Conservation (phyloP, 2,888 invertebrate species). For the Mechanitis messenoides region DNA sequence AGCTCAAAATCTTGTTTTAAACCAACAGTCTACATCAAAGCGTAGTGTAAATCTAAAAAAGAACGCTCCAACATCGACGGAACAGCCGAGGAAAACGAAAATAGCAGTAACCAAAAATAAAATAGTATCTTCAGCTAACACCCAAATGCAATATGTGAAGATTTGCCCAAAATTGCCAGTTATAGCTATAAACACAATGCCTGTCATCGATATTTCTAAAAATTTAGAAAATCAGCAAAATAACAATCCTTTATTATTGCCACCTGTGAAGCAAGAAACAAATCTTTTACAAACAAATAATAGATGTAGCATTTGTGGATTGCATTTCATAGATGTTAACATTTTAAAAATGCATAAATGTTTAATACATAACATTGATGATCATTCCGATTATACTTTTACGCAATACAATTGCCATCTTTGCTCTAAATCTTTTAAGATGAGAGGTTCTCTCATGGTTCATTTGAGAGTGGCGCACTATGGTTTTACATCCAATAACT, state of each 20-base stretch:
- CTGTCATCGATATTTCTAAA: conserved; percentile 53
- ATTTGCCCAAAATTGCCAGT: conserved; percentile 69
- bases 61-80: conserved; percentile 35
- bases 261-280: conserved; percentile 47
- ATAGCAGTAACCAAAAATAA: conserved; percentile 62
- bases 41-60: conserved; percentile 35
- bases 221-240: conserved; percentile 36
- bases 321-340: conserved; percentile 82
- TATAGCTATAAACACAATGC: conserved; percentile 55
- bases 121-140: conserved; percentile 40
- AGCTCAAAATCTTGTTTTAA: conserved; percentile 37
- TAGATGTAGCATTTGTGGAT: conserved; percentile 82
- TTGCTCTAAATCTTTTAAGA: conserved; percentile 87
- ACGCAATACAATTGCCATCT: conserved; percentile 83
- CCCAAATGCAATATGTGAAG: conserved; percentile 65
- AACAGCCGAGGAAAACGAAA: conserved; percentile 52
- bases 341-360: conserved; percentile 85
- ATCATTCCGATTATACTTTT: conserved; percentile 48
- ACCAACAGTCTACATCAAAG: conserved; percentile 33
- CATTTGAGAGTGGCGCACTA: conserved; percentile 88
- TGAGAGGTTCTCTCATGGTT: conserved; percentile 88
- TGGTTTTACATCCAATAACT: conserved; percentile 65
- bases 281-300: conserved; percentile 45
- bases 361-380: conserved; percentile 78
- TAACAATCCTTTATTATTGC: conserved; percentile 41